A percentile compares a stretch with the other conserved stretches of the same genome.
Evolutionary conservation across 2,888 invertebrate genomes (phyloP).

Genomic region (Hirtodrosophila alboralis): DNA sequence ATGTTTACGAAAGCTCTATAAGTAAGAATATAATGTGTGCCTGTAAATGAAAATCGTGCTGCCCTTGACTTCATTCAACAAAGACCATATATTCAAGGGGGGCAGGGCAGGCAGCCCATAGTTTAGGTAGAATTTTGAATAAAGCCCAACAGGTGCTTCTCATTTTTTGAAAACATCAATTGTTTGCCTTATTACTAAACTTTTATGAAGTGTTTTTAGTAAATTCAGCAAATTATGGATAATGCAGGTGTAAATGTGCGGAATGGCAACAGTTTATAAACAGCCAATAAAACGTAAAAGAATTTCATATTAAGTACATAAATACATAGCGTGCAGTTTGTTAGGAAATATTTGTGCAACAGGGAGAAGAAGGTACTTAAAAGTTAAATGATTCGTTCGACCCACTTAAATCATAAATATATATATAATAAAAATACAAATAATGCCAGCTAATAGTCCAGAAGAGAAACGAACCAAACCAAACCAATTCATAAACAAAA

Average conservation of each 20-base stretch:
- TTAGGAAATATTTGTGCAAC: slow-evolving; percentile 1
- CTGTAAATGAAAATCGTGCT: slow-evolving; percentile 33
- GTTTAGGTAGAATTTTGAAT: slow-evolving; percentile 14
- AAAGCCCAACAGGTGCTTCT: slow-evolving; percentile 43
- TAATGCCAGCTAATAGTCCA: slow-evolving; percentile 6
- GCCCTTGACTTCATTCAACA: slow-evolving; percentile 54
- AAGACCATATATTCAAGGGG: slow-evolving; percentile 10
- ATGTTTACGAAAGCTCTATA: slow-evolving; percentile 61
- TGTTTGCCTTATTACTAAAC: background rate
- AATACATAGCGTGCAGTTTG: slow-evolving; percentile 13
- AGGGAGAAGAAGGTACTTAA: background rate
- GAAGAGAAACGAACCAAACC: slow-evolving; percentile 17
- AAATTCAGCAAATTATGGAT: slow-evolving; percentile 14
- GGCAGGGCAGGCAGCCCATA: too few species aligned
- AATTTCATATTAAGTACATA: slow-evolving; percentile 11
- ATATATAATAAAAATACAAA: background rate
- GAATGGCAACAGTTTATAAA: slow-evolving; percentile 34
- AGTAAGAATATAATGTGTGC: slow-evolving; percentile 12
- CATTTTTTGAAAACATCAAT: slow-evolving; percentile 2
- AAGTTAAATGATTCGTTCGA: background rate
- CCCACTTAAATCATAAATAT: slow-evolving; percentile 8
- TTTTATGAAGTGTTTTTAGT: slow-evolving; percentile 9
- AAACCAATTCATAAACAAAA: too few species aligned
- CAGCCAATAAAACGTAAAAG: slow-evolving; percentile 7
- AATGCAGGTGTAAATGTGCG: slow-evolving; percentile 20